Evolutionary conservation across 2,888 invertebrate species (phyloP).

Genomic region (Paralinhomoeus sp.): DNA sequence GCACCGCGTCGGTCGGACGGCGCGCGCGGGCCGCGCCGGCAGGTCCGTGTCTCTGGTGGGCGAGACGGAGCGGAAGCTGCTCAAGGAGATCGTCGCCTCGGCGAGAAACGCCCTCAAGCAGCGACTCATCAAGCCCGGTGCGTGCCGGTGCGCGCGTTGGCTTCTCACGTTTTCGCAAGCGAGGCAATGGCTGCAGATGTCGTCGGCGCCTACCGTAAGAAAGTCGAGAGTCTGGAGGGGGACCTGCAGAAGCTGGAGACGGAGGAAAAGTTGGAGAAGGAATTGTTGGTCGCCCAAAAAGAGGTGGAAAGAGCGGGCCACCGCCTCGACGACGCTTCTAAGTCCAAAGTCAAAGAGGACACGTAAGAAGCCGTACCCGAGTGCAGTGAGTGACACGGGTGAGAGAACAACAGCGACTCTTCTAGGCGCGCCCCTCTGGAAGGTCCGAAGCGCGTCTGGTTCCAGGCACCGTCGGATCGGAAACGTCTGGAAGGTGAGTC

Average conservation of each 20-base stretch:
- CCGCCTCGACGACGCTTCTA: too few species aligned
- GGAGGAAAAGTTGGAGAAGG: slow-evolving; percentile 59
- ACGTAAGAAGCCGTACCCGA: too few species aligned
- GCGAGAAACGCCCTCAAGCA: slow-evolving; percentile 64
- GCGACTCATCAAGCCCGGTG: slow-evolving; percentile 51
- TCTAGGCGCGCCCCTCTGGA: too few species aligned
- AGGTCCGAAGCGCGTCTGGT: too few species aligned
- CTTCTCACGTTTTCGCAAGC: slow-evolving; percentile 1
- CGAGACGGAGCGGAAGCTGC: slow-evolving; percentile 64
- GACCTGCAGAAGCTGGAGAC: slow-evolving; percentile 58
- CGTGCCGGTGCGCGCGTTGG: too few species aligned
- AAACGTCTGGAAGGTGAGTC: not conserved
- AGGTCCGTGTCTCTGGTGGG: slow-evolving; percentile 67
- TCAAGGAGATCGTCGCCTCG: slow-evolving; percentile 69
- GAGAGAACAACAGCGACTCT: too few species aligned
- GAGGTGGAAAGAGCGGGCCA: too few species aligned
- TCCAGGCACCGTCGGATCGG: too few species aligned
- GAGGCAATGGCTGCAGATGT: slow-evolving; percentile 39
- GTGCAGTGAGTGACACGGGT: too few species aligned
- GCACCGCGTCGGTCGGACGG: slow-evolving; percentile 82
- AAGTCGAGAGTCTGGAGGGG: slow-evolving; percentile 47
- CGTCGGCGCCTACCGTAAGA: slow-evolving; percentile 55
- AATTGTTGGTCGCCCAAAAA: slow-evolving; percentile 57
- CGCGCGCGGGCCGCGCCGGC: slow-evolving; percentile 60
- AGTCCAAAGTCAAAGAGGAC: too few species aligned